Conservation (phyloP, 2,113 vertebrate species). For the Archilochus colubris region DNA sequence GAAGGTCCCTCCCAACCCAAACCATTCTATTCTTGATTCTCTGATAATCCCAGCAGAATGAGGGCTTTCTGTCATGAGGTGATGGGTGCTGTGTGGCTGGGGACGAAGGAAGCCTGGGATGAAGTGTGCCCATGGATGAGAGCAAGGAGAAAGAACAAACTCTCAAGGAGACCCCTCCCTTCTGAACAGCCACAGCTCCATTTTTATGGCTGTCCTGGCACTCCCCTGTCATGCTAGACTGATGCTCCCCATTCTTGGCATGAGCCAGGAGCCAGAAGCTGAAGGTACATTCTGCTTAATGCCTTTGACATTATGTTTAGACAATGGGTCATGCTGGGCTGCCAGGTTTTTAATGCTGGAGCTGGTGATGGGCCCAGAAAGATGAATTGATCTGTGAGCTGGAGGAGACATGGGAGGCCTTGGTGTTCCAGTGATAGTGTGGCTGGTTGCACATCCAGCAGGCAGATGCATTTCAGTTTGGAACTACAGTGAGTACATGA, state of each 20-base stretch:
- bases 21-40: too few relatives aligned
- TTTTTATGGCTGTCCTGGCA: neutral
- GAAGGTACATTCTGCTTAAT: neutral
- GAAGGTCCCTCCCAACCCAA: too few relatives aligned
- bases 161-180: neutral
- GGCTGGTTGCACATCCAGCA: neutral
- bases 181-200: neutral
- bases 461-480: neutral
- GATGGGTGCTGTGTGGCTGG: fast-evolving
- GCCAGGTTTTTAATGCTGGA: neutral
- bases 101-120: neutral
- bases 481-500: neutral
- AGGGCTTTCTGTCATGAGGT: fast-evolving
- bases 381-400: neutral
- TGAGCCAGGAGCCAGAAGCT: neutral
- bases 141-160: neutral
- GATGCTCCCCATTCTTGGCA: neutral
- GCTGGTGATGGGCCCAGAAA: neutral
- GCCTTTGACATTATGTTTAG: neutral
- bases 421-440: neutral
- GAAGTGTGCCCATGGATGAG: fast-evolving
- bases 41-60: neutral
- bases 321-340: neutral
- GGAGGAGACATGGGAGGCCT: neutral
- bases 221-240: fast-evolving